Percentiles rank a stretch among this genome's conserved stretches.
These are phyloP conservation scores for Montipora capricornis DNA, from an alignment of 64 coral and sea anemone species.

Conservation along the genomic window DNA sequence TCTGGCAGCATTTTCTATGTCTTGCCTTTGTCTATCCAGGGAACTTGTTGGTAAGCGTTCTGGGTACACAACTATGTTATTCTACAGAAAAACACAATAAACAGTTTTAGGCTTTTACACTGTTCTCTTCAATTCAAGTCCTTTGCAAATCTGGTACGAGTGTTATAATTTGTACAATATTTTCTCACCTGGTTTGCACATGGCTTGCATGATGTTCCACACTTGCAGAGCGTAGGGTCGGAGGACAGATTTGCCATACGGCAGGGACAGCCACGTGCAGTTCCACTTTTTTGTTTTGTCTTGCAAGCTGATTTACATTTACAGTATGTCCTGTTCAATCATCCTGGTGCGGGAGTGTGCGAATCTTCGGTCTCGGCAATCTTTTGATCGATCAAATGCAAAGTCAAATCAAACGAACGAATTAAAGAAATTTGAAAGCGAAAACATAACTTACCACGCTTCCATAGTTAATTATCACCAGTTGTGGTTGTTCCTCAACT, in stretches of 20 bases:
- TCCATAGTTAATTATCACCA: neutral
- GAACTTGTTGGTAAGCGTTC: neutral
- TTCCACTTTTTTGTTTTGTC: constrained; percentile 11
- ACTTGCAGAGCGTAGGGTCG: neutral
- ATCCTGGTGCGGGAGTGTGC: neutral
- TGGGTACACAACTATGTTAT: neutral
- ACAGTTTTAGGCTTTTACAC: neutral
- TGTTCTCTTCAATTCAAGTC: neutral
- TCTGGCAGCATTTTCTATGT: neutral
- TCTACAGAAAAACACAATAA: neutral
- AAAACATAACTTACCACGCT: neutral
- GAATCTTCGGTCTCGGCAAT: constrained; percentile 4
- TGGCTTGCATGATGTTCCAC: neutral
- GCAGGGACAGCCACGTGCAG: neutral
- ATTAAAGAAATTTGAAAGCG: neutral
- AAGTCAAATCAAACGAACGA: neutral
- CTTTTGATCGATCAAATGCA: neutral
- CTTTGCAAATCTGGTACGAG: neutral
- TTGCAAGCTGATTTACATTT: constrained; percentile 15
- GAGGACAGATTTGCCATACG: neutral
- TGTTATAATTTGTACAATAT: neutral
- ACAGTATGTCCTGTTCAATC: constrained; percentile 4
- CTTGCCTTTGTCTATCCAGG: too few relatives aligned
- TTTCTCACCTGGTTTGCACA: neutral
- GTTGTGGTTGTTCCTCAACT: neutral